A percentile compares a stretch with the other conserved stretches of the same genome.
These are phyloP conservation scores for Cheirogaleus medius DNA, from an alignment of 2,113 vertebrate genomes.

Conservation along the genomic window DNA sequence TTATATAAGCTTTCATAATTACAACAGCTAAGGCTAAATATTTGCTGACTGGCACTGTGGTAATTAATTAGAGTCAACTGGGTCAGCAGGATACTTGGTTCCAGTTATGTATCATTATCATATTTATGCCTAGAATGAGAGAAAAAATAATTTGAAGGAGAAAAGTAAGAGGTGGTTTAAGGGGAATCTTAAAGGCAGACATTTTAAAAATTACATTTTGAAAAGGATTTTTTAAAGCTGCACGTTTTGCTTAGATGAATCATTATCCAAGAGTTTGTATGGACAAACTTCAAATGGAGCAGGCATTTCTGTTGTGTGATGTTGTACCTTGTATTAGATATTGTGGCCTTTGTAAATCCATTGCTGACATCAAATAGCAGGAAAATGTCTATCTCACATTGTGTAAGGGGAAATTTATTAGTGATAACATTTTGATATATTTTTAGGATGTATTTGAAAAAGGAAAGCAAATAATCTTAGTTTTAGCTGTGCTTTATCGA, in stretches of 20 bases:
- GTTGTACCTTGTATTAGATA: background rate
- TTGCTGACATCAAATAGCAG: background rate
- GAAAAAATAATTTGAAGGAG: conserved; percentile 6
- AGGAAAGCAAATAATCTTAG: background rate
- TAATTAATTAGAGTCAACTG: conserved; percentile 36
- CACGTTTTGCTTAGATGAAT: background rate
- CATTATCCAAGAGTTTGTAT: background rate
- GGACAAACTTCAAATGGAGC: background rate
- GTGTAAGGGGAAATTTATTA: background rate
- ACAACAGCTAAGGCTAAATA: background rate
- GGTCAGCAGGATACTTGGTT: background rate
- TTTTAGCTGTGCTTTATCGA: background rate
- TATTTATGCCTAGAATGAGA: background rate
- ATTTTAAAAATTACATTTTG: background rate
- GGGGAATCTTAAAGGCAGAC: background rate
- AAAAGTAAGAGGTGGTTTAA: background rate
- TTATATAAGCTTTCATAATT: conserved; percentile 32
- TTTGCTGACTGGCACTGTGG: background rate
- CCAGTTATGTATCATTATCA: background rate
- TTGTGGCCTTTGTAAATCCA: background rate
- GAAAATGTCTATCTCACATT: background rate
- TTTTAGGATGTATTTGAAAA: background rate
- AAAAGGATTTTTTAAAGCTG: background rate
- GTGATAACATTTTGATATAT: background rate
- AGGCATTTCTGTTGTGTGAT: background rate